A percentile compares a stretch with the other conserved stretches of the same genome.
phyloP scores from a whole-genome alignment of 2,888 invertebrate species.

The Tyria jacobaeae region DNA sequence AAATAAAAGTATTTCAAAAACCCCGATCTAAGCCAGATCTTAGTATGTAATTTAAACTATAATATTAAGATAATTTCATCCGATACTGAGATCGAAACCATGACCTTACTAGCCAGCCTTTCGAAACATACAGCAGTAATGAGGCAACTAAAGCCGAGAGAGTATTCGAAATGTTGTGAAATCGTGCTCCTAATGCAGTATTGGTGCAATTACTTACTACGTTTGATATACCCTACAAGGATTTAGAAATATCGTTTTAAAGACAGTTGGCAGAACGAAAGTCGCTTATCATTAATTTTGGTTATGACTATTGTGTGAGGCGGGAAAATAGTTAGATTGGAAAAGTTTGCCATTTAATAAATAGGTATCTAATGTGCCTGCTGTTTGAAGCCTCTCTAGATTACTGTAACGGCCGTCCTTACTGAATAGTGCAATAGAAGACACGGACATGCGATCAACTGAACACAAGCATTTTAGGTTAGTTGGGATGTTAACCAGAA shows the following conservation, averaged over 20 bases:
- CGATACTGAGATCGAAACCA: slow-evolving; percentile 17
- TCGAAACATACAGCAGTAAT: slow-evolving; percentile 26
- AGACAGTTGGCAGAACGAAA: background rate
- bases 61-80: slow-evolving; percentile 20
- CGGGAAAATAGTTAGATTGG: no score
- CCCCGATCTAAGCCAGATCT: no score
- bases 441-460: no score
- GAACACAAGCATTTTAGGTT: no score
- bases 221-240: background rate
- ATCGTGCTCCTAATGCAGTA: slow-evolving; percentile 14
- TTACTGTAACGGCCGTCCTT: no score
- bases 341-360: no score
- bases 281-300: background rate
- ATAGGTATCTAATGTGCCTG: no score
- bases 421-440: no score
- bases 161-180: slow-evolving; percentile 18
- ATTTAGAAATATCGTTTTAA: background rate
- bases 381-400: no score
- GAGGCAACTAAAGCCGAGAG: slow-evolving; percentile 19
- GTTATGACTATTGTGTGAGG: no score
- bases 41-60: slow-evolving; percentile 9
- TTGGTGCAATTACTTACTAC: background rate
- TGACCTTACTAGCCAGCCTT: slow-evolving; percentile 24
- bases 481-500: no score
- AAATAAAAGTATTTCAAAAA: no score